phyloP scores from a whole-genome alignment of 2,888 invertebrate genomes.

The Glaucopsyche alexis region DNA sequence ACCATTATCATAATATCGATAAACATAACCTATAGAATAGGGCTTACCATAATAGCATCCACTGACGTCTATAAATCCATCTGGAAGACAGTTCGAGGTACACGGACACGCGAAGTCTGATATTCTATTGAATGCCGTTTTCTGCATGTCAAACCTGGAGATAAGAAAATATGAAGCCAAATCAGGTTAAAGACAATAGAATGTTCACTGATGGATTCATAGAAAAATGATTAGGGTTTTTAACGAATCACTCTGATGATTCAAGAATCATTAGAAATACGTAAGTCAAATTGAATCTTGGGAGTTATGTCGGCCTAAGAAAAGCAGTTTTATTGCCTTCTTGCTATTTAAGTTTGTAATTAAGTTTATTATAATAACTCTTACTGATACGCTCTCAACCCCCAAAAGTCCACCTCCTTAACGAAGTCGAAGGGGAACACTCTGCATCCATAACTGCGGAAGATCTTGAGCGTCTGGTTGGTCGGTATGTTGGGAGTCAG shows the following conservation, averaged over 20 bases:
- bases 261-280: too few species aligned
- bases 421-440: slow-evolving; percentile 74
- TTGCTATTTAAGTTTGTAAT: too few species aligned
- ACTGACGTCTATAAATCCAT: slow-evolving; percentile 85
- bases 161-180: neutral
- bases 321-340: too few species aligned
- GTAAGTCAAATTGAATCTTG: too few species aligned
- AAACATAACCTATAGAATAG: neutral
- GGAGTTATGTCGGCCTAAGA: too few species aligned
- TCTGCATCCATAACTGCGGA: slow-evolving; percentile 89
- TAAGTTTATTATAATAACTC: slow-evolving; percentile 39
- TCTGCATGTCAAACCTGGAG: slow-evolving; percentile 54
- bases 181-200: too few species aligned
- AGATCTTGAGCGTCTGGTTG: slow-evolving; percentile 80
- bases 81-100: slow-evolving; percentile 71
- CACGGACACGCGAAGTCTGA: slow-evolving; percentile 84
- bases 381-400: slow-evolving; percentile 78
- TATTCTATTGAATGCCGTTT: slow-evolving; percentile 54
- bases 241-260: too few species aligned
- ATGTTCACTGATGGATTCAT: too few species aligned
- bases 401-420: slow-evolving; percentile 43
- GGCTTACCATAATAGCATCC: slow-evolving; percentile 86
- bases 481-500: slow-evolving; percentile 82
- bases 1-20: too few species aligned
- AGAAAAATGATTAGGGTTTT: too few species aligned